Base-by-base conservation (phyloP, 2,113 vertebrate genomes). In the Limnothrissa miodon region DNA sequence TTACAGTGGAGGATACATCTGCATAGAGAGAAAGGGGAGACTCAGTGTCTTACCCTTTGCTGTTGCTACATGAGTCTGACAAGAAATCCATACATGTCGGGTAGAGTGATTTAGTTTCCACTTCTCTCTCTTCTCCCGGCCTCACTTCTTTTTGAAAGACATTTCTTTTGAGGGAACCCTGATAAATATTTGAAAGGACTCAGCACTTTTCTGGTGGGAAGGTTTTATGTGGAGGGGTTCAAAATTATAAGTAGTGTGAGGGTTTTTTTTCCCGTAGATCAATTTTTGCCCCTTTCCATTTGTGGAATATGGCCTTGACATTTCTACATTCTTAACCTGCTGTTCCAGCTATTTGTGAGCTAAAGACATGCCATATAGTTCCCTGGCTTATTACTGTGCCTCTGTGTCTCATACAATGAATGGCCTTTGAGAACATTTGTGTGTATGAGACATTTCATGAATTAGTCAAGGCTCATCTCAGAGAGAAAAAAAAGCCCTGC, bases 21-120 rank as follows among this genome's bases (percentile, higher is more conserved):
- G 91, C 91, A 93, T 93, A 89, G 83, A 70, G 80, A n/a, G 82
- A 83, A 84, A 87, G 87, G 88, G 79, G 83, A 86, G 87, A 89
- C 85, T 80, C 80, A 89, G 82, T 81, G 85, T 89, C 84, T 85
- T 83, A 87, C 88, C 78, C 91, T 85, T 84, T 87, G 90, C 90
- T 90, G 90, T 93, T 92, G 91, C 91, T 93, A 90, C 88, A 87
- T 85, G 81, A 82, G 33, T 23, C 88, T 87, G 93, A 93, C 93
- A 94, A 90, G 89, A 94, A 94, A 93, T 95, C 94, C 89, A 93
- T 95, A 92, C 88, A 86, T 87, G 89, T 91, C 90, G 80, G 79
- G 85, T 86, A 89, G 88, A 92, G 91, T 91, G 88, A 92, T 93
- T 92, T 88, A 87, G 87, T 91, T 90, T 83, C 84, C 90, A 88